Evolutionary conservation across 2,888 invertebrate species (phyloP), one percentile per base, ranked within the genome.

Genomic region (Pseudococcus longispinus): DNA sequence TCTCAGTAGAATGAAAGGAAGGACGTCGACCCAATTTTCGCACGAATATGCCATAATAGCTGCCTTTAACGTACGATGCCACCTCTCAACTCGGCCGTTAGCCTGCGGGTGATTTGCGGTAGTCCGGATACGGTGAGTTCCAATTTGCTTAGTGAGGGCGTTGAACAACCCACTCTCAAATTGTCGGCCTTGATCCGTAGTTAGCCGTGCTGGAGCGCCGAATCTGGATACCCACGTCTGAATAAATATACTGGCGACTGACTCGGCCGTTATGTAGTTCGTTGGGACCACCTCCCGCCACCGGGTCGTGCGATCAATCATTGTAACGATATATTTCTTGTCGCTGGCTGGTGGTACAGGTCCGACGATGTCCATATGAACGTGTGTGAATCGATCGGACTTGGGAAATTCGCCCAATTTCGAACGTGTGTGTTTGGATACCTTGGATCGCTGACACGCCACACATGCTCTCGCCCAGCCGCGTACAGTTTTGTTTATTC

Each of bases 381-480:
- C 11, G 26, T 65, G 60, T 6, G 6, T 1, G n/a, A 65, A 65
- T 6, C 60, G 23, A 23, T n/a, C 55, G 2, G 90, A 37, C 29
- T 87, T 44, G 11, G 89, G 89, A 11, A 89, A 90, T 91, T 18
- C 90, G 88, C 0, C 87, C 65, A 0, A 91, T 88, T 86, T 9
- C 2, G 44, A 13, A 2, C 2, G 5, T 44, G 44, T 44, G 11
- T 44, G 44, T 2, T 9, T 4, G 2, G 1, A 9, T 13, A 11
- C 11, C 9, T 91, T 91, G 0, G 88, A 65, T 5, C 88, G 88
- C 85, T 91, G 91, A 74, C 91, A 91, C 0, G 88, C 74, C 6
- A 89, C 74, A 86, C 91, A 91, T 1, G 88, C 77, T 5, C 88
- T 88, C 1, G 90, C 88, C 91, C 90, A 91, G n/a, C n/a, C n/a